These are phyloP conservation scores for Takifugu rubripes DNA, from an alignment of 2,797 vertebrate species.

Conservation along the genomic window DNA sequence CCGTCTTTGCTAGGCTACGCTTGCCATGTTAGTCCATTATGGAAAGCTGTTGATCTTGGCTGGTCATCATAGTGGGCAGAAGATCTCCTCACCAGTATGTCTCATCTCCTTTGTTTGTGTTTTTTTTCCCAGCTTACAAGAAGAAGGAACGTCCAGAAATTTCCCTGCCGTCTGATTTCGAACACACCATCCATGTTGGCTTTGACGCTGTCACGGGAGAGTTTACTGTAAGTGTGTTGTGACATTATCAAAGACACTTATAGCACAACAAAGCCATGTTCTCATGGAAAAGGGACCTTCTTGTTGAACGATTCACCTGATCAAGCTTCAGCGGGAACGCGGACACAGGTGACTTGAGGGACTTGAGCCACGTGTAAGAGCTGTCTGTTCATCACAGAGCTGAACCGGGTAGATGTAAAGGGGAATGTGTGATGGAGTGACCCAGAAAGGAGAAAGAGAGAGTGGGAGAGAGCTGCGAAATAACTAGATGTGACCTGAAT, in stretches of 20 bases:
- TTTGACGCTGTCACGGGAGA: slow-evolving; percentile 95
- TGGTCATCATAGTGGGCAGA: too few relatives aligned
- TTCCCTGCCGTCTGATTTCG: slow-evolving; percentile 92
- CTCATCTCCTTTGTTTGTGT: background rate
- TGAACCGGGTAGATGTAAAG: slow-evolving; percentile 3
- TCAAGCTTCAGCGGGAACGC: slow-evolving; percentile 22
- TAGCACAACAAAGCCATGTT: background rate
- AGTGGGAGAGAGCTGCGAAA: slow-evolving; percentile 13
- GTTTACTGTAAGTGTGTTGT: slow-evolving; percentile 86
- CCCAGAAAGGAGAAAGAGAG: slow-evolving; percentile 20
- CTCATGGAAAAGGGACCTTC: too few relatives aligned
- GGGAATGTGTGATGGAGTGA: slow-evolving; percentile 30
- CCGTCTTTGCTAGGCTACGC: too few relatives aligned
- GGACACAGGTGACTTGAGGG: background rate
- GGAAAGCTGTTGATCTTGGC: too few relatives aligned
- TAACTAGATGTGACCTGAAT: slow-evolving; percentile 52
- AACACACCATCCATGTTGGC: slow-evolving; percentile 95
- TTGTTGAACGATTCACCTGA: slow-evolving; percentile 50
- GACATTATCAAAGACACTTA: too few relatives aligned
- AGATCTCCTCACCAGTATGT: too few relatives aligned
- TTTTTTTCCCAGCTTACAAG: slow-evolving; percentile 75
- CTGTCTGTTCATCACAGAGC: slow-evolving; percentile 4
- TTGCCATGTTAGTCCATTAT: too few relatives aligned
- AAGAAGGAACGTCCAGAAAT: slow-evolving; percentile 93
- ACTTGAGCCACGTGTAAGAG: background rate